Evolutionary conservation across 2,888 invertebrate species (phyloP), one percentile per base, ranked within the genome.

Genomic region (Nasonovia ribisnigri): DNA sequence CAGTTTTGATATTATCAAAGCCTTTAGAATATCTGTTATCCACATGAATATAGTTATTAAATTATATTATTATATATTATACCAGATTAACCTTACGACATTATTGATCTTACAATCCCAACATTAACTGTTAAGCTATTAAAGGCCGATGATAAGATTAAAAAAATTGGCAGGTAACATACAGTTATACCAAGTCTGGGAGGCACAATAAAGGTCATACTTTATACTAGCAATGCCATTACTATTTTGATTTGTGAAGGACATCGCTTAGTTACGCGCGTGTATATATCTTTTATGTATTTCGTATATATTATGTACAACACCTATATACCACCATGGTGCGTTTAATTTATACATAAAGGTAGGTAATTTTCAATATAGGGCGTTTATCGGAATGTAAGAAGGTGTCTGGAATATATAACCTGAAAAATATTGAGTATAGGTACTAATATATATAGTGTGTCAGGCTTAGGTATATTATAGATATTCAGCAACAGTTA

Each of bases 181-280:
- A n/a, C 46, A 26, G 26, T 43, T 43, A 43, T 43, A 43, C 29
- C 20, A 24, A 46, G 43, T 67, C n/a, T 43, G 46, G 20, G 24
- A 46, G 46, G 20, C 46, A 67, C 10, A 20, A 46, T 60, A n/a
- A n/a, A n/a, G 43, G 20, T 90, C 42, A 67, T 43, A 20, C 60
- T 60, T 43, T 46, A 46, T 54, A 54, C 20, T 54, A 20, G 20
- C 60, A 89, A 67, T 67, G 3, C n/a, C 60, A 60, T 90, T 67
- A 67, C 67, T 67, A 46, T 90, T 89, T 89, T 60, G 43, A 89
- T 89, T 60, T n/a, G 11, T 46, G 46, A 90, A 90, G 29, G 46
- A 20, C 67, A 36, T 54, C 54, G 26, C 2, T n/a, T 86, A 29
- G 16, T 13, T 46, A 46, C 6, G 16, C 11, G 24, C 46, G 43